Conservation (phyloP, 2,888 invertebrate genomes). For the Agriopis marginaria region DNA sequence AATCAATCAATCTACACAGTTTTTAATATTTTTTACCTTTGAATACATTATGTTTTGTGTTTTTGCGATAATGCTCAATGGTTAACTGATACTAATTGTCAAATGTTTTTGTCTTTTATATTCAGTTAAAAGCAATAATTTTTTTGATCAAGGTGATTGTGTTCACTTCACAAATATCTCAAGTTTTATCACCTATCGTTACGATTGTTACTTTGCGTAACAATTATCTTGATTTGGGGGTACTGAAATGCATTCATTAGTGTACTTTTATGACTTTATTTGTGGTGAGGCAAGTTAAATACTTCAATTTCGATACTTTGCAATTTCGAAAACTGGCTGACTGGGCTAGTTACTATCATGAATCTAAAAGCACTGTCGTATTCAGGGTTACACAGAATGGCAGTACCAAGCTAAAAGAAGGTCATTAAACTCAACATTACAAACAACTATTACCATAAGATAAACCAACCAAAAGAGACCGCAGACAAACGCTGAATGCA, state of each 20-base stretch:
- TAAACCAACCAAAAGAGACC: no score
- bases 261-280: constrained; percentile 7
- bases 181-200: constrained; percentile 45
- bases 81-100: constrained; percentile 52
- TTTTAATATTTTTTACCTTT: constrained; percentile 47
- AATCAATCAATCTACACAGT: no score
- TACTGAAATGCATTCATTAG: constrained; percentile 1
- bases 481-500: no score
- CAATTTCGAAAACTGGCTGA: no score
- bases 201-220: constrained; percentile 11
- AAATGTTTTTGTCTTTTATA: constrained; percentile 58
- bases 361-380: no score
- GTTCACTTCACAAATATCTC: constrained; percentile 48
- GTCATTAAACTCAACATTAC: no score
- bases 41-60: constrained; percentile 47
- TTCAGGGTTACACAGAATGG: no score
- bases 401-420: no score
- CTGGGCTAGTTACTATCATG: no score
- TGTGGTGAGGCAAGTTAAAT: neutral
- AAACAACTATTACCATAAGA: no score
- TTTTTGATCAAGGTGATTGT: constrained; percentile 49
- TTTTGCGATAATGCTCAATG: constrained; percentile 42
- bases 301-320: neutral
- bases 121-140: constrained; percentile 42
- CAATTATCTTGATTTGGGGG: constrained; percentile 4